These are phyloP conservation scores for Calycopis cecrops DNA, from an alignment of 1,140 invertebrate species.

Conservation along the genomic window DNA sequence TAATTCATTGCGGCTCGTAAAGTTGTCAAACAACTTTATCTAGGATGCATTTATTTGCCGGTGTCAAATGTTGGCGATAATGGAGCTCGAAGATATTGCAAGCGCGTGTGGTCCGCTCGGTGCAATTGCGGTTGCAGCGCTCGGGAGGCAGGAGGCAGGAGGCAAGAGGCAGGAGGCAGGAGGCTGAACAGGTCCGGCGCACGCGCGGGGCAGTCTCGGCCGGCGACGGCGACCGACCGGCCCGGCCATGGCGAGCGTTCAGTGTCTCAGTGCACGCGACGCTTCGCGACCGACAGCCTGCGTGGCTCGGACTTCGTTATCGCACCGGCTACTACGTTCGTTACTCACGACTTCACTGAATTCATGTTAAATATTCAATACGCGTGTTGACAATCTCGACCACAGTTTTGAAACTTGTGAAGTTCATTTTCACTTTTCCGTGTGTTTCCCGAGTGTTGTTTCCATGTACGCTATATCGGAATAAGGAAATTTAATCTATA, in stretches of 20 bases:
- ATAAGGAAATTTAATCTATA: conserved; percentile 40
- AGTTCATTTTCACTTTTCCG: conserved; percentile 17
- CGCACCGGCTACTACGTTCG: conserved; percentile 3
- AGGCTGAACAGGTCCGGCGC: conserved; percentile 56
- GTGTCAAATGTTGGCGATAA: conserved; percentile 36
- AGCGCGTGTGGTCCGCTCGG: conserved; percentile 32
- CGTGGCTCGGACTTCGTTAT: conserved; percentile 38
- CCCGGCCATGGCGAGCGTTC: conserved; percentile 41
- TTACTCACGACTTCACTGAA: conserved; percentile 1
- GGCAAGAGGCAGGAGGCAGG: conserved; percentile 13
- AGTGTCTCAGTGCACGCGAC: conserved; percentile 59
- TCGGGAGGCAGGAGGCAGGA: conserved; percentile 14
- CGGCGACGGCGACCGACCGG: conserved; percentile 40
- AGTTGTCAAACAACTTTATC: conserved; percentile 32
- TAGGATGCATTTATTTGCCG: conserved; percentile 32
- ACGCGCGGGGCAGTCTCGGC: conserved; percentile 64
- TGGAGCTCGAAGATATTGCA: conserved; percentile 27
- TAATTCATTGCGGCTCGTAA: conserved; percentile 23
- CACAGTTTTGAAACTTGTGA: neutral
- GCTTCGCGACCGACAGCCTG: conserved; percentile 56
- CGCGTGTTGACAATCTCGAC: neutral
- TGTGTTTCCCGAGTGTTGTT: conserved; percentile 52
- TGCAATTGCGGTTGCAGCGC: conserved; percentile 14
- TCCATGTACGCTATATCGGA: conserved; percentile 41
- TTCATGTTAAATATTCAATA: neutral